phyloP scores from a whole-genome alignment of 2,797 vertebrate species.

The Siniperca scherzeri region DNA sequence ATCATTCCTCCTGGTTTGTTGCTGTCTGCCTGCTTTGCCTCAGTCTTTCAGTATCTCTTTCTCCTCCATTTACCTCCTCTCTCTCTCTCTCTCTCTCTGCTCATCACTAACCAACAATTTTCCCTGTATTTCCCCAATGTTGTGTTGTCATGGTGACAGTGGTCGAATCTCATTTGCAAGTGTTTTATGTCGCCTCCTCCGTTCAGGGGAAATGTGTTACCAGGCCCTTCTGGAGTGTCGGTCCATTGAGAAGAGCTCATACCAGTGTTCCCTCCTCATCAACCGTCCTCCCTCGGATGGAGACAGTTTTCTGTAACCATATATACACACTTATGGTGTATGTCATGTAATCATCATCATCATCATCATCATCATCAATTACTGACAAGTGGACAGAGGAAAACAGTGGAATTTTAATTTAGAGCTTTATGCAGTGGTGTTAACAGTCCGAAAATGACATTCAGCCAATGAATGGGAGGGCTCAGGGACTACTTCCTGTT shows the following conservation, averaged over 20 bases:
- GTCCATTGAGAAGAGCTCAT: background rate
- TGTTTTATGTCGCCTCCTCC: background rate
- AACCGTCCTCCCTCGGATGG: background rate
- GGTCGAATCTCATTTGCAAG: conserved; percentile 9
- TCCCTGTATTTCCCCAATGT: background rate
- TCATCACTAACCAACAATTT: background rate
- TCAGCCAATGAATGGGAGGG: background rate
- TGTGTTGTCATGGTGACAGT: conserved; percentile 40
- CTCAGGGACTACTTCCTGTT: background rate
- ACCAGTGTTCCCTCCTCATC: background rate
- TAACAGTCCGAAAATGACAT: background rate
- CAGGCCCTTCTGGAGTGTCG: background rate
- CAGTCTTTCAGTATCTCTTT: background rate
- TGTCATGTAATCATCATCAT: too few species aligned
- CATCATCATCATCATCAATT: too few species aligned
- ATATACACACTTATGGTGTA: too few species aligned
- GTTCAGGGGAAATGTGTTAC: background rate
- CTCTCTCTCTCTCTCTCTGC: background rate
- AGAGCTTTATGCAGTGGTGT: background rate
- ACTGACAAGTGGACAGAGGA: background rate
- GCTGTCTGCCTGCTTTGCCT: background rate
- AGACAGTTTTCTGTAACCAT: too few species aligned
- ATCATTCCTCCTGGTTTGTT: background rate
- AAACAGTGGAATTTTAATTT: background rate
- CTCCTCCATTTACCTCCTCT: background rate